phyloP scores from a whole-genome alignment of 2,113 vertebrate species.

The Percopsis transmontana region DNA sequence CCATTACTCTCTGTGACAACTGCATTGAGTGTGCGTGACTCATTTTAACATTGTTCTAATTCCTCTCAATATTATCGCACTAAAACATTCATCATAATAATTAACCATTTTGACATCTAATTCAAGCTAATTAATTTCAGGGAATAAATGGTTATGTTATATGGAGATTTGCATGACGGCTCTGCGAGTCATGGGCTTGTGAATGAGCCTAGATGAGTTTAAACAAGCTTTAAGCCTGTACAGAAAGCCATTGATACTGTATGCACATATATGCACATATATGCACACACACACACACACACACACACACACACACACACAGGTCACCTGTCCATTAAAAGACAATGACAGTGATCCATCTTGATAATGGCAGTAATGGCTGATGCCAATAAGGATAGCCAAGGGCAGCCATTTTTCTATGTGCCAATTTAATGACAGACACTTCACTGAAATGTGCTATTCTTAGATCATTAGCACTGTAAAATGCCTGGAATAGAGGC shows the following conservation, averaged over 20 bases:
- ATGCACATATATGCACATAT: no score
- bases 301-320: constrained; percentile 1
- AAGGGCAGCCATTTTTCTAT: constrained; percentile 34
- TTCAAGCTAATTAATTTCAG: constrained; percentile 74
- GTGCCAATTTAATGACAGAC: constrained; percentile 36
- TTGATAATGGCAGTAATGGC: constrained; percentile 46
- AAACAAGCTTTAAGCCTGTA: constrained; percentile 9
- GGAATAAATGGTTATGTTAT: constrained; percentile 54
- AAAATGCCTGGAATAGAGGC: constrained; percentile 35
- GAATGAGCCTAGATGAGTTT: constrained; percentile 23
- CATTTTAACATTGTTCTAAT: constrained; percentile 76
- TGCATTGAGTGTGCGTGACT: constrained; percentile 65
- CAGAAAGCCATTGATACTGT: constrained; percentile 3
- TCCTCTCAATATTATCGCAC: constrained; percentile 75
- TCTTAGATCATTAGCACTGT: constrained; percentile 38
- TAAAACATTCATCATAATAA: constrained; percentile 77
- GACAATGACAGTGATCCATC: constrained; percentile 52
- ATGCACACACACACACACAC: neutral
- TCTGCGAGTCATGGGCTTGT: constrained; percentile 43
- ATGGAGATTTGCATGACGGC: constrained; percentile 35
- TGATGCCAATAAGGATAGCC: constrained; percentile 28
- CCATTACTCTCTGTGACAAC: constrained; percentile 77
- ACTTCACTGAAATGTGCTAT: constrained; percentile 29
- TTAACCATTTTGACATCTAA: constrained; percentile 78
- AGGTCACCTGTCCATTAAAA: constrained; percentile 59